phyloP scores from a whole-genome alignment of 2,797 vertebrate species.

The Sebastes minor region DNA sequence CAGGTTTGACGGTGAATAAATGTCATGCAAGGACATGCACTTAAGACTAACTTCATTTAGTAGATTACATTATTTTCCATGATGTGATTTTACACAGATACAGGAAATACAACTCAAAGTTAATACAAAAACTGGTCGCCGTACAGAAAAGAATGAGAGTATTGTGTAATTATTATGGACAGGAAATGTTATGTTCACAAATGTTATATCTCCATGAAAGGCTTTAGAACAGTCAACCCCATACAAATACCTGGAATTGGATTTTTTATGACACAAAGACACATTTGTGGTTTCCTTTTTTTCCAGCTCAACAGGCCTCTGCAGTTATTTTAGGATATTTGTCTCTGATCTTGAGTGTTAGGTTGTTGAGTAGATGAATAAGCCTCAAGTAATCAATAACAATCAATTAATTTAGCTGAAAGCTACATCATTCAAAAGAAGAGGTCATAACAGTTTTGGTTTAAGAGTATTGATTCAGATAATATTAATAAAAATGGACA shows the following conservation, averaged over 20 bases:
- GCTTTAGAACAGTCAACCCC: background rate
- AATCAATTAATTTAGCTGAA: background rate
- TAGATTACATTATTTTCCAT: background rate
- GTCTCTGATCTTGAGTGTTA: background rate
- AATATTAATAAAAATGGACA: background rate
- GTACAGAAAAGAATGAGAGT: background rate
- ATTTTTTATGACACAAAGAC: slow-evolving; percentile 24
- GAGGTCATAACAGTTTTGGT: too few relatives aligned
- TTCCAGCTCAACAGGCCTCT: background rate
- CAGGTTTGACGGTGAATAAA: slow-evolving; percentile 10
- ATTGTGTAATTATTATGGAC: background rate
- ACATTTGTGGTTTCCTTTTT: slow-evolving; percentile 20
- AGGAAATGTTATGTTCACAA: slow-evolving; percentile 13
- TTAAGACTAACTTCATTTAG: background rate
- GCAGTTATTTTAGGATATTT: background rate
- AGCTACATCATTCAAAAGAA: background rate
- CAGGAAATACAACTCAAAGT: background rate
- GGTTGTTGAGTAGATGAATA: background rate
- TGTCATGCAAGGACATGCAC: background rate
- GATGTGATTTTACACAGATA: background rate
- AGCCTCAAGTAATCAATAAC: background rate
- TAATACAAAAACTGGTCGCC: background rate
- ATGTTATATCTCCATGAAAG: slow-evolving; percentile 7
- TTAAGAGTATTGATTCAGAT: background rate
- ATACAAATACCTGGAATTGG: background rate